Base-by-base conservation (phyloP, 1,140 invertebrate genomes). In the Drosophila gunungcola region DNA sequence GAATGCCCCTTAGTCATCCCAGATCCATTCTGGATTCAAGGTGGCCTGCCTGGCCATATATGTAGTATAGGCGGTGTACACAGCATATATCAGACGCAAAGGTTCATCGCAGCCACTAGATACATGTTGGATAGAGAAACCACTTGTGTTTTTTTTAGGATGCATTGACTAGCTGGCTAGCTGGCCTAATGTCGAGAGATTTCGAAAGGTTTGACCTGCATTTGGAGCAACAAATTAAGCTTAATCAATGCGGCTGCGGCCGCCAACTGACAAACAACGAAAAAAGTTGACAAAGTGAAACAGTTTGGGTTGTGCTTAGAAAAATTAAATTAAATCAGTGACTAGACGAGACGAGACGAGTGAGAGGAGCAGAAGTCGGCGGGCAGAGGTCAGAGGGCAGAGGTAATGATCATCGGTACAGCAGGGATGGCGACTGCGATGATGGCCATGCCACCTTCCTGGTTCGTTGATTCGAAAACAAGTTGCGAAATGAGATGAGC, bases 131-230 rank as follows among this genome's bases (percentile, higher is more conserved):
- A n/a, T n/a, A n/a, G 38, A n/a, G 38, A 39, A 39, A 39, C 38
- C 38, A 38, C 9, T 38, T 9, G 36, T 21, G 16, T 21, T 21
- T 21, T 21, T 21, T 21, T 48, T 65, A 13, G 61, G 34, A 42
- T 46, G 63, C 39, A 38, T 27, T 16, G 36, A n/a, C 13, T 12
- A 21, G 16, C 16, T 21, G 16, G 29, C 6, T 32, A 7, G 32
- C 16, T 46, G 29, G 42, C 55, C 29, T 39, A 70, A 69, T 57
- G 67, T 34, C 65, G 21, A 56, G 67, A 41, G 65, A 72, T 72
- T 72, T 72, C 68, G 65, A 72, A 72, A 72, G 68, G 68, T 72
- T 72, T 72, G 68, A 72, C 68, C 68, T 72, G 68, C 68, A 72
- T 72, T 72, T 70, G 68, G 67, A 72, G 68, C 68, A 34, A 36